Evolutionary conservation across 2,797 vertebrate genomes (phyloP).

Genomic region (Fistularia tabacaria): DNA sequence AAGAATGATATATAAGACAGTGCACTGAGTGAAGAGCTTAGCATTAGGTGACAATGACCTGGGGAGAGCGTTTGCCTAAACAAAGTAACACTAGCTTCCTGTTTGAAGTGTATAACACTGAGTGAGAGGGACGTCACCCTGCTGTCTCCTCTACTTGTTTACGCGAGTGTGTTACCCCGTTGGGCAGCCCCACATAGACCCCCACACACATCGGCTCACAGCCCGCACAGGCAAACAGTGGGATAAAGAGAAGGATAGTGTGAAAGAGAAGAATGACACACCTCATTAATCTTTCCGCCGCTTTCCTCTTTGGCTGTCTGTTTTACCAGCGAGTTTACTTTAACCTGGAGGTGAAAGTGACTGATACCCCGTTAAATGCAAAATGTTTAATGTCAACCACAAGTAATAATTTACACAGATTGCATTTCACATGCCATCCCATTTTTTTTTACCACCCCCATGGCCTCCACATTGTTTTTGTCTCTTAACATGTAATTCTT

Average conservation of each 20-base stretch:
- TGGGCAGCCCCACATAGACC: constrained; percentile 19
- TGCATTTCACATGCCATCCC: constrained; percentile 39
- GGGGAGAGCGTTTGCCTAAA: constrained; percentile 41
- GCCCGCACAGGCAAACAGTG: constrained; percentile 52
- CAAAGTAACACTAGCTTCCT: constrained; percentile 39
- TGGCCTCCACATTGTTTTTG: constrained; percentile 19
- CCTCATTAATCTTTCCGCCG: constrained; percentile 71
- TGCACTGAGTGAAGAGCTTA: constrained; percentile 9
- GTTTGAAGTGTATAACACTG: constrained; percentile 36
- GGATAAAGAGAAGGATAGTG: constrained; percentile 53
- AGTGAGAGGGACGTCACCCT: constrained; percentile 55
- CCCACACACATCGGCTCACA: constrained; percentile 36
- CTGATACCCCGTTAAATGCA: constrained; percentile 49
- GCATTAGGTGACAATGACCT: constrained; percentile 22
- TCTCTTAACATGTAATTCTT: too few species aligned
- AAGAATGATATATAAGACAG: not conserved
- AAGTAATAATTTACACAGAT: constrained; percentile 60
- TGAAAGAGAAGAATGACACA: constrained; percentile 64
- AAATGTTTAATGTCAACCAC: constrained; percentile 62
- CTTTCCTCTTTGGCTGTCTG: constrained; percentile 61
- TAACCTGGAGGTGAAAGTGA: constrained; percentile 69
- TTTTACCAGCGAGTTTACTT: constrained; percentile 65
- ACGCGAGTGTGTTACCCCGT: constrained; percentile 37
- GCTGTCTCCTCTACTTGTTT: constrained; percentile 52
- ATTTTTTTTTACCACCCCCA: constrained; percentile 35